Conservation (phyloP, 2,888 invertebrate species). For the Caenorhabditis zanzibari region DNA sequence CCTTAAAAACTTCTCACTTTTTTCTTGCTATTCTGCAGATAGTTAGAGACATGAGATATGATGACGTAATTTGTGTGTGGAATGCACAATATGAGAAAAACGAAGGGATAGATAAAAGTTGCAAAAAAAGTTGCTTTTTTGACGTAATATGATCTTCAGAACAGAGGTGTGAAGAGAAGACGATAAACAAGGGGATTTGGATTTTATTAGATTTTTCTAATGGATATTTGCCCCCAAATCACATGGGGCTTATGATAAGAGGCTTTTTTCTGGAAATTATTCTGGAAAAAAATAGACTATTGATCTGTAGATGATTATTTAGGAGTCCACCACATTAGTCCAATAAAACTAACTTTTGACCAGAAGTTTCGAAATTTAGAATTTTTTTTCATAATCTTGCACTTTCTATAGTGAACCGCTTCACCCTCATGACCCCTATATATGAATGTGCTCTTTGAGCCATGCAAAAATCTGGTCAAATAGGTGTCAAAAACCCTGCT, state of each 20-base stretch:
- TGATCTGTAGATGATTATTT: too few relatives aligned
- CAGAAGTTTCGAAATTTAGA: neutral
- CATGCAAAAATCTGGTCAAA: constrained; percentile 22
- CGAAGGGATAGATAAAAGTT: neutral
- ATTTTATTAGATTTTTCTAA: too few relatives aligned
- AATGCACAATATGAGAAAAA: constrained; percentile 1
- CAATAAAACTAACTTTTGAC: too few relatives aligned
- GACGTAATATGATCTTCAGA: neutral
- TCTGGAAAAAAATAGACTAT: too few relatives aligned
- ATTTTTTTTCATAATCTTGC: neutral
- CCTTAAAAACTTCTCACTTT: neutral
- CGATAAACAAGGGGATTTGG: neutral
- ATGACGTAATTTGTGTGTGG: neutral
- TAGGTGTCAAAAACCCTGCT: constrained; percentile 12
- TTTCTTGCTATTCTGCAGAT: neutral
- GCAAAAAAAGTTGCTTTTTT: neutral
- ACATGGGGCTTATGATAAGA: too few relatives aligned
- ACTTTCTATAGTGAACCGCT: neutral
- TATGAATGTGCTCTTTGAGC: constrained; percentile 9
- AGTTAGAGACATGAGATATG: neutral
- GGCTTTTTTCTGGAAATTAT: too few relatives aligned
- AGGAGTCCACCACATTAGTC: too few relatives aligned
- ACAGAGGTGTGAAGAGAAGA: constrained; percentile 1
- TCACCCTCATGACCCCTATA: neutral
- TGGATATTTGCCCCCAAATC: too few relatives aligned